Evolutionary conservation across 2,888 invertebrate species (phyloP), one percentile per base, ranked within the genome.

Genomic region (Drosophila meridionalis): DNA sequence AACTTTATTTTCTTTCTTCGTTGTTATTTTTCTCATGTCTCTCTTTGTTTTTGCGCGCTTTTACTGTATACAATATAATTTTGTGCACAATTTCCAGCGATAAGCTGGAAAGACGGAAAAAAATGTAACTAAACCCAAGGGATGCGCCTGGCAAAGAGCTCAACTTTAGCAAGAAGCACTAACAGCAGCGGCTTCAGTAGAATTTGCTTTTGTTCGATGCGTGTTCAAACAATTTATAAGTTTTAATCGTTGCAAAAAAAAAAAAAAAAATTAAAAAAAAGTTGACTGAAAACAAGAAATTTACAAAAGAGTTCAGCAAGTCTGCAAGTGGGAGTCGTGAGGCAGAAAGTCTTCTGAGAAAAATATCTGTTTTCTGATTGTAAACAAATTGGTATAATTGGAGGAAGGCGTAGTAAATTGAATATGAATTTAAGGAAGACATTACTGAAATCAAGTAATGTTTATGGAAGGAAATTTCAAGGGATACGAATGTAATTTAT

Each of bases 141-240:
- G 52, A 32, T 14, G 20, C 55, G 9, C 3, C 30, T 40, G 40
- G 11, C 38, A n/a, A 56, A 32, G 42, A 32, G 43, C 2, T 12
- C 32, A 58, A 58, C 43, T 58, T 58, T 14, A 45, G 58, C 34
- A 43, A 45, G 57, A 32, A 57, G 12, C 56, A 11, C 28, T 40
- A n/a, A 30, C 56, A 30, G 30, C 11, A 26, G 30, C 42, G 12
- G 40, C 8, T 14, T 30, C 38, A 56, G 55, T 30, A 12, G 42
- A 55, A 55, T 55, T 55, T 28, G 55, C 55, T 36, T 53, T 34
- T 42, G 38, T 50, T 60, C 45, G 45, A 36, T 60, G 40, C 38
- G 40, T 60, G 48, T 50, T 38, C 20, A 12, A 40, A 40, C 40
- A 60, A 60, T 60, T 60, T 50, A 50, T 50, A 60, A 60, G 60